Base-by-base conservation (phyloP, 2,888 invertebrate species). In the Malacosoma neustria region DNA sequence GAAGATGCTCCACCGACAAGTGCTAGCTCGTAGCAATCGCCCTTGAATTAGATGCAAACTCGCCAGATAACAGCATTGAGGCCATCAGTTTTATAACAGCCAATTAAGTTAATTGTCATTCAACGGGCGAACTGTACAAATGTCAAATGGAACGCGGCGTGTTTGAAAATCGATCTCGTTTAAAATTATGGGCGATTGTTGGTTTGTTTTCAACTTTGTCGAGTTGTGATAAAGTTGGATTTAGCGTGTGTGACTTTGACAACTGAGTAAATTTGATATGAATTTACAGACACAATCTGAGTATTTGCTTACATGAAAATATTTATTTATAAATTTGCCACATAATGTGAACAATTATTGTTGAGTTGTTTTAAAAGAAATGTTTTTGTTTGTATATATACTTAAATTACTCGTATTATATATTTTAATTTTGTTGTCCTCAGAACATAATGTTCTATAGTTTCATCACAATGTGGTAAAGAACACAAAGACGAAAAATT, bases 31-130 rank as follows among this genome's bases (percentile, higher is more conserved):
- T 2, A 22, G 5, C 22, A 22, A 2, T 22, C 22, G 2, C 22
- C 22, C 22, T 22, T 22, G 22, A 22, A 22, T 7, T 7, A 22
- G 22, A 22, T 22, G 22, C 22, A 22, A 22, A 22, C 9, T 22
- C 22, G 6, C 22, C 9, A 2, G 22, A 22, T 22, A 22, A 22
- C 5, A 22, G 9, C 22, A 22, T 22, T 22, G 22, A 22, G 22
- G 22, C 22, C 22, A 22, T 7, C 22, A 22, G 22, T 22, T 22
- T 9, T 22, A 14, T 34, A 22, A 34, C 7, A 15, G 7, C 4
- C 35, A 35, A 35, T 35, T 30, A 11, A 30, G 30, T 29, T 14
- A 14, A 35, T 35, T 35, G 35, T 35, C 35, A 35, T 35, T 35
- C 30, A 35, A 12, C 14, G 15, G 13, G 4, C 13, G 13, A 13